Evolutionary conservation across 2,888 invertebrate species (phyloP), one percentile per base, ranked within the genome.

Genomic region (Microchrysa polita): DNA sequence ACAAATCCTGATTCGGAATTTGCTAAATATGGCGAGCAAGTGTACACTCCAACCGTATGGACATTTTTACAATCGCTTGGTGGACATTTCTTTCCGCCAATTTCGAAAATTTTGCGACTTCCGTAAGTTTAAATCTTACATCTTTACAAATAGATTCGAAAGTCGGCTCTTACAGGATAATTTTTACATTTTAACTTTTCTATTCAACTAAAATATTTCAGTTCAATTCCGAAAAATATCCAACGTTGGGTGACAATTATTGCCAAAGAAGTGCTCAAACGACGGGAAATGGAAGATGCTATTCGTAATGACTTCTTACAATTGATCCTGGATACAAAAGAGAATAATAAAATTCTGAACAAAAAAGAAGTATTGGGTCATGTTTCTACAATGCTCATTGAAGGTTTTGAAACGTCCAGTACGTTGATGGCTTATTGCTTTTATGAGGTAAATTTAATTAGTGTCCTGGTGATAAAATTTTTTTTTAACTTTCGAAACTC

Each of bases 321-420:
- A 61, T 27, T 72, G 48, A 57, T 73, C 22, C 9, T 55, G 34
- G 65, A 73, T 67, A 55, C 65, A 12, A 73, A 73, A 57, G 59
- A 73, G 4, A 65, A 73, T 23, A 52, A 40, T 16, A 34, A 18
- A n/a, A 20, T 16, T 1, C 18, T 73, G 0, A 22, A 20, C 61
- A 57, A 73, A 57, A 65, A 20, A 40, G 67, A 65, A 16, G 53
- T 72, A 10, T 16, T 67, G 18, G 75, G 75, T 18, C 74, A 75
- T 67, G 27, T 67, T 44, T 67, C 74, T 42, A 75, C 75, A n/a
- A 60, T 75, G 16, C 42, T 63, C 4, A 72, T 72, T 7, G 75
- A 77, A 69, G 75, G 75, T 1, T 77, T 75, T 48, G 77, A 77
- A 61, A 73, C 77, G 20, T 74, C 75, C 18, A 74, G 67, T 18